Conservation (phyloP, 2,888 invertebrate genomes). For the Alloscopus bannaensis region DNA sequence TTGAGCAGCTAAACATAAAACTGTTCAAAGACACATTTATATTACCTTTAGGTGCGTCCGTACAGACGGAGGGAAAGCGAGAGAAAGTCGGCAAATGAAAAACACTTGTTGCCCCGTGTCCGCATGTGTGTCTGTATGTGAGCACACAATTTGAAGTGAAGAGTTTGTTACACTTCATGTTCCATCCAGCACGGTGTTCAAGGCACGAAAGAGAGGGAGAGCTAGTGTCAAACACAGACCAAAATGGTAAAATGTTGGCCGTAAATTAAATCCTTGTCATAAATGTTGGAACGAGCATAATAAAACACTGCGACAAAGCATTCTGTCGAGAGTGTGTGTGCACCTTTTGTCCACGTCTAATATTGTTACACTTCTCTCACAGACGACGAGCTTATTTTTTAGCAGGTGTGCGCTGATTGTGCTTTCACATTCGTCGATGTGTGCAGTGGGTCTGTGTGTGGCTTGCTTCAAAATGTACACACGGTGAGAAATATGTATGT, state of each 20-base stretch:
- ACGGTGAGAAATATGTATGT: too few species aligned
- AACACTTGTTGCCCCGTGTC: conserved; percentile 4
- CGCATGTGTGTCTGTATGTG: too few species aligned
- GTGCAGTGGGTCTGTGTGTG: not conserved
- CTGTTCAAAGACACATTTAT: not conserved
- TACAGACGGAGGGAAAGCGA: not conserved
- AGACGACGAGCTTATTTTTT: not conserved
- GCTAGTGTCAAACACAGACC: not conserved
- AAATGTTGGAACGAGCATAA: too few species aligned
- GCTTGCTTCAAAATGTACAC: too few species aligned
- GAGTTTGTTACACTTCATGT: not conserved
- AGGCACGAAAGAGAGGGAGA: not conserved
- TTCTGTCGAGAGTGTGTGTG: not conserved
- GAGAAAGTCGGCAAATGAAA: not conserved
- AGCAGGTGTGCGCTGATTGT: not conserved
- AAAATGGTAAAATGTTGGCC: not conserved
- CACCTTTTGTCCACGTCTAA: not conserved
- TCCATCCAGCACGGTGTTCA: not conserved
- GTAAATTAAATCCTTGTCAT: conserved; percentile 22
- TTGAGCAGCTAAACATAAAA: not conserved
- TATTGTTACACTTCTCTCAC: not conserved
- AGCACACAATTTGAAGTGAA: not conserved
- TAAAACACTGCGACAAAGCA: too few species aligned
- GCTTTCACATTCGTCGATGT: not conserved
- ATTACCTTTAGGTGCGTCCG: not conserved